Evolutionary conservation across 2,797 vertebrate genomes (phyloP).

Genomic region (Phataginus tetradactyla): DNA sequence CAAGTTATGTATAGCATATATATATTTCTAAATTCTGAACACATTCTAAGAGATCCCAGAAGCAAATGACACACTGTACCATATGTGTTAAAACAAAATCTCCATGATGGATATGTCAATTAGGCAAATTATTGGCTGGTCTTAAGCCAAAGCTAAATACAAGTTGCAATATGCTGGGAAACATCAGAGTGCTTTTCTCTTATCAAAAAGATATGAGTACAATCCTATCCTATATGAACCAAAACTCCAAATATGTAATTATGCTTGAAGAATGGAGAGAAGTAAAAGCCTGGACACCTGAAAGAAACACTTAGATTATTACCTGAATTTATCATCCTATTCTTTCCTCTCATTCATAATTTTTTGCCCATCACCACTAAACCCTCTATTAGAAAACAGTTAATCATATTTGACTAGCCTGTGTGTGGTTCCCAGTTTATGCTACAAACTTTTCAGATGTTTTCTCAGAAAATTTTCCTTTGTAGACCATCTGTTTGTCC

Average conservation of each 20-base stretch:
- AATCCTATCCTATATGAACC: not conserved
- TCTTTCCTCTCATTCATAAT: not conserved
- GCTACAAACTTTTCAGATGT: not conserved
- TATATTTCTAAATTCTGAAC: not conserved
- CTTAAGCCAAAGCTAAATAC: not conserved
- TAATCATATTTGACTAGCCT: not conserved
- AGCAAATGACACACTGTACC: not conserved
- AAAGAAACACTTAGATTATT: not conserved
- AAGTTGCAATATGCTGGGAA: not conserved
- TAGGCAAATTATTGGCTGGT: not conserved
- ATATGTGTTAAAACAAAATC: not conserved
- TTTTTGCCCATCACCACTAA: not conserved
- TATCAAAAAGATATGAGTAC: not conserved
- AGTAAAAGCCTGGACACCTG: not conserved
- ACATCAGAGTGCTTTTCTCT: not conserved
- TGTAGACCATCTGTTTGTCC: not conserved
- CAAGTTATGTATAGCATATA: not conserved
- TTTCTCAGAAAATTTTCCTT: not conserved
- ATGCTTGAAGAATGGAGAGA: not conserved
- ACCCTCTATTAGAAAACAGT: not conserved
- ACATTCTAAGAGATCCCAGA: constrained; percentile 26
- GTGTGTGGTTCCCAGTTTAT: not conserved
- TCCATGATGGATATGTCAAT: not conserved
- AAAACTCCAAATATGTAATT: not conserved
- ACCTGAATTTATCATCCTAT: not conserved